Evolutionary conservation across 1,140 invertebrate genomes (phyloP), one percentile per base, ranked within the genome.

Genomic region (Halyomorpha halys): DNA sequence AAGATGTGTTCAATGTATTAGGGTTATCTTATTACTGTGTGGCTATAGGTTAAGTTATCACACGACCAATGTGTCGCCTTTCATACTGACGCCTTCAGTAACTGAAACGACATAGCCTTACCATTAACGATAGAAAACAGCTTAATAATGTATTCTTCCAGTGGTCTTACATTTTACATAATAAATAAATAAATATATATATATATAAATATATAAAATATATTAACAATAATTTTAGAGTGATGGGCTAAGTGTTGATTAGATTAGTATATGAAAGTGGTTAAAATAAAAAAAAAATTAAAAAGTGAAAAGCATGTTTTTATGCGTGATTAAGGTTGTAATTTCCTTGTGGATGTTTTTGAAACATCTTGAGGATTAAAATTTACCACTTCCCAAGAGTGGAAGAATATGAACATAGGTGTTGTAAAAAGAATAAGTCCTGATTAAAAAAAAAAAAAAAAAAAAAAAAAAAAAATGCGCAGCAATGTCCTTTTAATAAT

Each of bases 1-100:
- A 65, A 65, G 64, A 65, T 65, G 64, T 65, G 64, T 65, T 65
- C 64, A 65, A 65, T 65, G 64, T 65, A 65, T 60, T 65, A 65
- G 64, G 64, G 53, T 65, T 65, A 61, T 65, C 60, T 51, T 65
- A 47, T 65, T 45, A 64, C 53, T 64, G 63, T 61, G 59, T 60
- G 59, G 59, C 59, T 56, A 19, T 60, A 60, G 59, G 59, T 60
- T 60, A 60, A 60, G 59, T 59, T 59, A 60, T 59, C 59, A 54
- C 59, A 65, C 34, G 64, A 65, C 64, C 64, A 65, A 65, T 62
- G 64, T 65, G 64, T 65, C 59, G 64, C 27, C 44, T 65, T 65
- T 65, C 59, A 51, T 60, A 61, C 59, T 60, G 59, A 39, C 21
- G 59, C 25, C 27, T n/a, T 63, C 47, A 39, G 45, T 63, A 53